Base-by-base conservation (phyloP, 2,888 invertebrate species). In the Norana najaformis region DNA sequence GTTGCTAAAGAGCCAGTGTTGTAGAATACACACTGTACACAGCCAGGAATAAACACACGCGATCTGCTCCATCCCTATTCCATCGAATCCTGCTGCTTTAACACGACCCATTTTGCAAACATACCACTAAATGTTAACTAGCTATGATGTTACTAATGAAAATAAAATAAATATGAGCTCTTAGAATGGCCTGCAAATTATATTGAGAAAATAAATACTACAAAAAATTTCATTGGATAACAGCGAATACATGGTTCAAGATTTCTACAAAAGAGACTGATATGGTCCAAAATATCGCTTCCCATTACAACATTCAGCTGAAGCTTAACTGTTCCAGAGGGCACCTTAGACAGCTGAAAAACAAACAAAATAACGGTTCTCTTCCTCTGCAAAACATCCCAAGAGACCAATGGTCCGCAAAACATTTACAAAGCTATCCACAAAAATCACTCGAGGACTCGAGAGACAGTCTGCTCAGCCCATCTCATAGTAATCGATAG, bases 391-490 rank as follows among this genome's bases (percentile, higher is more conserved):
- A 69, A n/a, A 69, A 69, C 16, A 13, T 69, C 69, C n/a, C 69
- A 69, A 11, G 69, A 69, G 69, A 69, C 6, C 69, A 1, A n/a
- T 69, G 69, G 69, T 69, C 69, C 8, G 69, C n/a, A n/a, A 69
- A 69, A n/a, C 69, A 69, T 69, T 69, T 69, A 69, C 69, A 69
- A n/a, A n/a, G n/a, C 69, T n/a, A 69, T 23, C 23, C 4, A 47
- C 69, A n/a, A 69, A 69, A 69, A 69, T 69, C 69, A 69, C 69
- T 69, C 69, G 69, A 69, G n/a, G 69, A 69, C 69, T 69, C 69
- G n/a, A 69, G 69, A 69, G 69, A 69, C n/a, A n/a, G 47, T 23
- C 47, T 23, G 47, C 23, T 47, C 47, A 13, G n/a, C 69, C n/a
- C 30, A n/a, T n/a, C 69, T 69, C 69, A n/a, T n/a, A 69, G n/a